Conservation (phyloP, 2,888 invertebrate genomes). For the Trichogramma dendrolimi region DNA sequence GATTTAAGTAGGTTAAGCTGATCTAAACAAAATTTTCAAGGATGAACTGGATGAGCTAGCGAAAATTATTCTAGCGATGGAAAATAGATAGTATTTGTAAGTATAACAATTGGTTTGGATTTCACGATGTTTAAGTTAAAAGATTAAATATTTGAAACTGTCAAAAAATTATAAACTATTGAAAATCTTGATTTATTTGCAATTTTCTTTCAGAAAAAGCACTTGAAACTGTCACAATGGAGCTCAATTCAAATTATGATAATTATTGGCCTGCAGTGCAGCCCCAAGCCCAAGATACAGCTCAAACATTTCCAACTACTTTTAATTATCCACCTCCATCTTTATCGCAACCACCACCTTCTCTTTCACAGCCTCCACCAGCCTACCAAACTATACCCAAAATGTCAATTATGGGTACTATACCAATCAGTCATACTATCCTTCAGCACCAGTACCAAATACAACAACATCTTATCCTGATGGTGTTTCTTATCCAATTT, state of each 20-base stretch:
- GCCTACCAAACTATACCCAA: slow-evolving; percentile 9
- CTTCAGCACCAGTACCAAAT: slow-evolving; percentile 13
- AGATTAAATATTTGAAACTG: neutral
- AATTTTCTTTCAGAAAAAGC: no score
- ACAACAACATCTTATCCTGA: slow-evolving; percentile 6
- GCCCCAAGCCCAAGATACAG: slow-evolving; percentile 19
- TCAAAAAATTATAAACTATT: neutral
- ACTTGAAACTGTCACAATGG: slow-evolving; percentile 21
- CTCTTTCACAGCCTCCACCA: neutral
- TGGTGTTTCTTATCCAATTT: slow-evolving; percentile 7
- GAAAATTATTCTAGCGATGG: neutral
- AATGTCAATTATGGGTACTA: slow-evolving; percentile 19
- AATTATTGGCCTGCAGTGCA: slow-evolving; percentile 21
- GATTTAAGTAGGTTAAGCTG: no score
- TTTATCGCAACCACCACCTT: neutral
- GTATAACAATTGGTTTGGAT: neutral
- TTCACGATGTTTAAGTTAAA: neutral
- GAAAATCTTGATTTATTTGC: neutral
- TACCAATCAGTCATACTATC: slow-evolving; percentile 13
- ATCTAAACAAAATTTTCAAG: no score
- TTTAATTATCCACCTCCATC: slow-evolving; percentile 8
- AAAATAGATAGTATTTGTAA: slow-evolving; percentile 20
- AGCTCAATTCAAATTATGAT: slow-evolving; percentile 17
- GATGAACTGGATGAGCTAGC: no score
- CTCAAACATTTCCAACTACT: slow-evolving; percentile 11